Percentiles rank a stretch among this genome's conserved stretches.
These are phyloP conservation scores for Drosophila nigricruria DNA, from an alignment of 2,888 invertebrate species.

Conservation along the genomic window DNA sequence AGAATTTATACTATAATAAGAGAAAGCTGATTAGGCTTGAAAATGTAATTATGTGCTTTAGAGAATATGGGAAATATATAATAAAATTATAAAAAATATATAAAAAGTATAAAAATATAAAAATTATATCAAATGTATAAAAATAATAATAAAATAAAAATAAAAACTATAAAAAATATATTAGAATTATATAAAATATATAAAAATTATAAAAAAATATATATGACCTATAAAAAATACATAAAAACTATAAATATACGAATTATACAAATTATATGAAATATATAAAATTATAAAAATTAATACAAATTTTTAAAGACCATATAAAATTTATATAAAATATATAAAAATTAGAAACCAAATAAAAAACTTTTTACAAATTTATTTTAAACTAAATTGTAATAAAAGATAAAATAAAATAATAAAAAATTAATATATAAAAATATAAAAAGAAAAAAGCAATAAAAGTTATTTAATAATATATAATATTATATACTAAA, in stretches of 20 bases:
- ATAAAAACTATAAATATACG: not conserved
- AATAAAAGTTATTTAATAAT: no score
- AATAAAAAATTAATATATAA: not conserved
- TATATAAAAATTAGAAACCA: not conserved
- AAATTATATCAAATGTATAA: not conserved
- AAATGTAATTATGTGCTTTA: conserved; percentile 1
- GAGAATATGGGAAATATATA: not conserved
- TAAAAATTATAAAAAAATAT: not conserved
- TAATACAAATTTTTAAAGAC: no score
- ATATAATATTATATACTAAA: no score
- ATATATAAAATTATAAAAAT: not conserved
- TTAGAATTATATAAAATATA: not conserved
- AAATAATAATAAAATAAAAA: not conserved
- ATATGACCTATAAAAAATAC: not conserved
- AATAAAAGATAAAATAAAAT: no score
- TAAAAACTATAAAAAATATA: not conserved
- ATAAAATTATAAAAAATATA: not conserved
- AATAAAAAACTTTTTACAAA: no score
- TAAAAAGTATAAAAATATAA: not conserved
- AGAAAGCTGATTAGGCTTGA: conserved; percentile 20
- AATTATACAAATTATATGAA: not conserved
- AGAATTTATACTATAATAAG: conserved; percentile 12
- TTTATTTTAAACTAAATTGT: no score
- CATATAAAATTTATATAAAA: not conserved
- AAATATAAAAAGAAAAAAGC: not conserved